A percentile compares a stretch with the other conserved stretches of the same genome.
These are phyloP conservation scores for Lacanobia wlatinum DNA, from an alignment of 2,888 invertebrate genomes.

Conservation along the genomic window DNA sequence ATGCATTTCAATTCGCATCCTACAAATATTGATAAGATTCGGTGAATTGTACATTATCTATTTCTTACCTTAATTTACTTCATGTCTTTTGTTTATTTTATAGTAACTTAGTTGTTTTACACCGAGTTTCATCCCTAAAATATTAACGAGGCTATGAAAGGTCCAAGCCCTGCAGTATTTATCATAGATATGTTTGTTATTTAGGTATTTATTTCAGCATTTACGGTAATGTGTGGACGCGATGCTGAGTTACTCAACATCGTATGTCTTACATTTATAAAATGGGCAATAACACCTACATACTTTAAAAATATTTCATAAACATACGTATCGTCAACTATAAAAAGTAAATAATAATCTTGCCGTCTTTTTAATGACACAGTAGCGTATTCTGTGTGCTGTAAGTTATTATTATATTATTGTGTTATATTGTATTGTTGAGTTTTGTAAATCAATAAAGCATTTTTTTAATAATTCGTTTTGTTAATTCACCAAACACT, in stretches of 20 bases:
- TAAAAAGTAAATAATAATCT: conserved; percentile 23
- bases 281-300: conserved; percentile 15
- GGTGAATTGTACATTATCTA: conserved; percentile 5
- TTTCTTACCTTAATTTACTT: conserved; percentile 2
- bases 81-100: neutral
- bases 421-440: conserved; percentile 44
- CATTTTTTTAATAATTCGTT: conserved; percentile 1
- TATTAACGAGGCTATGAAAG: conserved; percentile 48
- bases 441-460: conserved; percentile 63
- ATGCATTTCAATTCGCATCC: conserved; percentile 40
- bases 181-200: conserved; percentile 20
- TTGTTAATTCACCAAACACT: neutral
- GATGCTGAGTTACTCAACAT: conserved; percentile 7
- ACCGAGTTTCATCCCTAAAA: conserved; percentile 10
- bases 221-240: conserved; percentile 20
- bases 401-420: conserved; percentile 34
- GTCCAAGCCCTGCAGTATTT: conserved; percentile 45
- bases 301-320: neutral
- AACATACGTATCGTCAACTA: neutral
- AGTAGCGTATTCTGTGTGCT: conserved; percentile 18
- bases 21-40: conserved; percentile 17
- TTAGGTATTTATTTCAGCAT: conserved; percentile 47
- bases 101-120: conserved; percentile 4
- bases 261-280: neutral
- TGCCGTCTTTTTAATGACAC: conserved; percentile 25